Base-by-base conservation (phyloP, 1,140 invertebrate species). In the Euschistus heros region DNA sequence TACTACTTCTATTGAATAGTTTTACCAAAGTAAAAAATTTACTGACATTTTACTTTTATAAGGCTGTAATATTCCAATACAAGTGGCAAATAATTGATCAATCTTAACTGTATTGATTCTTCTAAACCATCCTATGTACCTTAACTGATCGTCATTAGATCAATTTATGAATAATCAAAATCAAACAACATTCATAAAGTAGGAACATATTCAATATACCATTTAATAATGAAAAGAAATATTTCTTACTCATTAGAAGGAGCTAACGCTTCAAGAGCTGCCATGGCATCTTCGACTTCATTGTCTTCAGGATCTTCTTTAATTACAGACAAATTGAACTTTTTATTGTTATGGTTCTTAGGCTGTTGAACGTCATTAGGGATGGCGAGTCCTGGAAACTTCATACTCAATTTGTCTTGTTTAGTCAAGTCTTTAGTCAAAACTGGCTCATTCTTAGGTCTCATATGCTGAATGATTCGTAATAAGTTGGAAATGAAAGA, bases 381-480 rank as follows among this genome's bases (percentile, higher is more conserved):
- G 57, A 97, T 78, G 0, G 93, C 91, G 30, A 98, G 76, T 18
- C 86, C 92, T 57, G 95, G 96, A 78, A 94, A 94, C 72, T 92
- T 87, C 63, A 80, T 76, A 50, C 86, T 84, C 52, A 94, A 77
- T 22, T 77, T 75, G 72, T 87, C 82, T 66, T 81, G 75, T 62
- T 79, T 77, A n/a, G 66, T 69, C n/a, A 47, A 26, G 66, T 66
- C 64, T 54, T 30, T 71, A 69, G 63, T 63, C 65, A 66, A 75
- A 76, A 8, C 74, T 75, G 33, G 50, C 63, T 62, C 37, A 33
- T 62, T 46, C 66, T 80, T 80, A 7, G 89, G 87, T 74, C 87
- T 88, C 94, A 98, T 98, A 69, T 93, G 90, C 70, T 95, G 86
- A 70, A 98, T 97, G 65, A 98, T 89, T 63, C 95, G 80, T 15